Percentiles rank a stretch among this genome's conserved stretches.
Conservation (phyloP, 1,140 invertebrate species). For the Tribolium castaneum region DNA sequence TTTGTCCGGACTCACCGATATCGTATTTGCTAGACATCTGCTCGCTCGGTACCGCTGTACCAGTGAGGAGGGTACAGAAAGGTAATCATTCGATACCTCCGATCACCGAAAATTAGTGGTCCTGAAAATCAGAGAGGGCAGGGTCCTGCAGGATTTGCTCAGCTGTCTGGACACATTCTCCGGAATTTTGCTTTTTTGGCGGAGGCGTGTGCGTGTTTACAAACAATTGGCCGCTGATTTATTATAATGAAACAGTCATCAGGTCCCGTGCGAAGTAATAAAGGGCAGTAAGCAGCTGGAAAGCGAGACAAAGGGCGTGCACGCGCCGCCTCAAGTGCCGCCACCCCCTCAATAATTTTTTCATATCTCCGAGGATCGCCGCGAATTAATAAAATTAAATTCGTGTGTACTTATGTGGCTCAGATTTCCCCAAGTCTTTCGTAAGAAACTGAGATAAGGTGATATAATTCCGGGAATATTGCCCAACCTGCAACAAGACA, state of each 20-base stretch:
- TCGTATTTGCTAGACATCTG: slow-evolving; percentile 63
- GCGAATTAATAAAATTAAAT: slow-evolving; percentile 34
- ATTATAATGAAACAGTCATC: slow-evolving; percentile 1
- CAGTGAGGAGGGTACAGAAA: slow-evolving; percentile 21
- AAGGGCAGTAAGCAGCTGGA: slow-evolving; percentile 19
- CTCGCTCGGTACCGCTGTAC: slow-evolving; percentile 49
- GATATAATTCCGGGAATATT: slow-evolving; percentile 56
- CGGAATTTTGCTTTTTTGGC: too few relatives aligned
- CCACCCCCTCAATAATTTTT: slow-evolving; percentile 22
- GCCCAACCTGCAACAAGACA: slow-evolving; percentile 48
- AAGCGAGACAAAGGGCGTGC: slow-evolving; percentile 24
- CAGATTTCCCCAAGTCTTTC: slow-evolving; percentile 19
- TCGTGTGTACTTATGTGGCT: slow-evolving; percentile 12
- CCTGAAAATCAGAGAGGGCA: background rate
- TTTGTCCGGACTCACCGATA: slow-evolving; percentile 63
- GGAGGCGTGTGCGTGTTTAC: background rate
- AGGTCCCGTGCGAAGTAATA: background rate
- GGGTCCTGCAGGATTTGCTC: background rate
- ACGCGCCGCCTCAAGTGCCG: slow-evolving; percentile 16
- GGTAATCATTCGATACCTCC: slow-evolving; percentile 14
- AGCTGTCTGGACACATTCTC: too few relatives aligned
- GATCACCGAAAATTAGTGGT: background rate
- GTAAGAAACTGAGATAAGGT: slow-evolving; percentile 32
- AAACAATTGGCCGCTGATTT: background rate
- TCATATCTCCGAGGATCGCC: slow-evolving; percentile 5